These are phyloP conservation scores for Bolinopsis microptera DNA, from an alignment of 37 sponge, comb jelly and placozoan species.

Conservation along the genomic window DNA sequence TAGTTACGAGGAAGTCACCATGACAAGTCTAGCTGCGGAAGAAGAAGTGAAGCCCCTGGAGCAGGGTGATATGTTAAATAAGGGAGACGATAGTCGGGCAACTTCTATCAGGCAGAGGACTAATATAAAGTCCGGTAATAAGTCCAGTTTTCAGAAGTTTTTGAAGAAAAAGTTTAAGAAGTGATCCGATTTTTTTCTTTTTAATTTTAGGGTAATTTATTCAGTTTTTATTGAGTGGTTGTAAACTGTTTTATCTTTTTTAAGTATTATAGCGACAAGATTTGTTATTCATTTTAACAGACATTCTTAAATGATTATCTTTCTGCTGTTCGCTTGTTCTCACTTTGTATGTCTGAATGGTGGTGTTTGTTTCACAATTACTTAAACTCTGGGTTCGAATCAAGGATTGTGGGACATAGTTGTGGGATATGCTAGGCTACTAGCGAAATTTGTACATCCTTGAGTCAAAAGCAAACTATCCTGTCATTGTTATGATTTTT, in stretches of 20 bases:
- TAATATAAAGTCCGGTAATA: slow-evolving; percentile 21
- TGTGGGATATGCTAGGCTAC: neutral
- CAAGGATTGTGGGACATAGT: neutral
- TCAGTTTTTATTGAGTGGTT: neutral
- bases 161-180: slow-evolving; percentile 31
- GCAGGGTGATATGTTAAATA: slow-evolving; percentile 56
- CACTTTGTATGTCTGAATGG: no score
- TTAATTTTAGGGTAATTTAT: slow-evolving; percentile 48
- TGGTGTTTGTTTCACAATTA: no score
- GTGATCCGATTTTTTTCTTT: slow-evolving; percentile 8
- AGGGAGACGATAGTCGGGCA: slow-evolving; percentile 22
- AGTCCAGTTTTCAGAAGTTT: slow-evolving; percentile 42
- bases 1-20: slow-evolving; percentile 43
- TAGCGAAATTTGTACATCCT: slow-evolving; percentile 5
- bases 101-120: slow-evolving; percentile 41
- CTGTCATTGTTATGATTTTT: neutral
- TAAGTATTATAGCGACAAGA: neutral
- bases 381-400: neutral
- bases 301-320: neutral
- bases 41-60: slow-evolving; percentile 23
- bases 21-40: neutral
- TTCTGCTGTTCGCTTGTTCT: neutral
- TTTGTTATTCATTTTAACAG: slow-evolving; percentile 36
- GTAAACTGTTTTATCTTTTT: neutral
- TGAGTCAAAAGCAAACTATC: neutral